These are phyloP conservation scores for Odontamblyopus lacepedii DNA, from an alignment of 2,797 vertebrate genomes.

Conservation along the genomic window DNA sequence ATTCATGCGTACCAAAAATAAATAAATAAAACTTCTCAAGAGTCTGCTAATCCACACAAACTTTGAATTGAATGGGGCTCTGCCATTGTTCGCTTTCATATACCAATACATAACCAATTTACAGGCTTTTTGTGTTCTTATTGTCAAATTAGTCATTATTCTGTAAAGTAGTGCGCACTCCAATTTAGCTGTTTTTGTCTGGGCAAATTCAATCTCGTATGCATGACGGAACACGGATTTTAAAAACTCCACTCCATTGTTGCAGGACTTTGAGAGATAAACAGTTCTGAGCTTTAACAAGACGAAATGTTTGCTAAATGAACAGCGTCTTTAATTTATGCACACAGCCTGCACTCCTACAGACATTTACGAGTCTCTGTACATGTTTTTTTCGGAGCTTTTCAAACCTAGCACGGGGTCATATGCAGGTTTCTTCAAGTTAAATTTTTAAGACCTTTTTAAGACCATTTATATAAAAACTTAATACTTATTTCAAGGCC, in stretches of 20 bases:
- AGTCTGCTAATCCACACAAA: neutral
- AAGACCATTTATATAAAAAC: too few relatives aligned
- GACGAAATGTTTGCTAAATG: constrained; percentile 6
- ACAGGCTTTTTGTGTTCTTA: neutral
- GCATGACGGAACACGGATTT: neutral
- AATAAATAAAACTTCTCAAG: neutral
- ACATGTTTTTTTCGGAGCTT: neutral
- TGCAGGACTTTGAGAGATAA: neutral
- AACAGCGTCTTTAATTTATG: constrained; percentile 4
- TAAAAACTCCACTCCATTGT: neutral
- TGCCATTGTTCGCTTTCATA: neutral
- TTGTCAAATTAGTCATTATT: neutral
- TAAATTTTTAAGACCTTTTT: too few relatives aligned
- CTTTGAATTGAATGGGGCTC: neutral
- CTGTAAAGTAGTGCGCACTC: neutral
- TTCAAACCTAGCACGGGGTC: neutral
- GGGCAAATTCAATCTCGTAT: neutral
- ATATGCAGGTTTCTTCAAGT: too few relatives aligned
- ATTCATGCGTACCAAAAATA: too few relatives aligned
- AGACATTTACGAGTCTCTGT: neutral
- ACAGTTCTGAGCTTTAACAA: neutral
- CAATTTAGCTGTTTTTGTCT: constrained; percentile 4
- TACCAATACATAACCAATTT: neutral
- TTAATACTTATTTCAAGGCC: too few relatives aligned
- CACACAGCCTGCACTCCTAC: neutral